phyloP scores from a whole-genome alignment of 1,140 invertebrate genomes.

The Asobara japonica region DNA sequence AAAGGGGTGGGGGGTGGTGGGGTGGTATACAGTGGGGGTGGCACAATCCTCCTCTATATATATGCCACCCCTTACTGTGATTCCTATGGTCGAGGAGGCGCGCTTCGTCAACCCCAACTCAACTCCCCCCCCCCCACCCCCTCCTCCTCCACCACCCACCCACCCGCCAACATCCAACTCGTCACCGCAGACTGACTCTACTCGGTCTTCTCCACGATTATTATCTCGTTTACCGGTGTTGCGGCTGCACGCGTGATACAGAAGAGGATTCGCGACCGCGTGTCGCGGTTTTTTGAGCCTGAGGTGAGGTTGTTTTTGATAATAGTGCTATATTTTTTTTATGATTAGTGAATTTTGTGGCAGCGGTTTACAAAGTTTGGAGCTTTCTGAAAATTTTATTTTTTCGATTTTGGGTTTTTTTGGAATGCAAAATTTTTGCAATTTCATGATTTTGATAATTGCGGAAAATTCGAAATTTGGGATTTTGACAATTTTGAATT shows the following conservation, averaged over 20 bases:
- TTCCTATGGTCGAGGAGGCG: conserved; percentile 51
- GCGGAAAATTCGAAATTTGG: no score
- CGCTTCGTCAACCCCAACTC: conserved; percentile 52
- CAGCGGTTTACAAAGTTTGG: no score
- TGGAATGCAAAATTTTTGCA: no score
- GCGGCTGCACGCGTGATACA: conserved; percentile 45
- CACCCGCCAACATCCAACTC: conserved; percentile 19
- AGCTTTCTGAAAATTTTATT: no score
- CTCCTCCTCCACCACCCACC: conserved; percentile 24
- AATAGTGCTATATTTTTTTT: no score
- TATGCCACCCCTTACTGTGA: conserved; percentile 34
- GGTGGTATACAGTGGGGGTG: neutral
- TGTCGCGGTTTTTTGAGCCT: neutral
- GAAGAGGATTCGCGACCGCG: no score
- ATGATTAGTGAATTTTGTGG: no score
- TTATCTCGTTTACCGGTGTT: conserved; percentile 64
- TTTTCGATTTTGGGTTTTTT: no score
- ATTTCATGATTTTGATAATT: no score
- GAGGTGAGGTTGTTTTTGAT: neutral
- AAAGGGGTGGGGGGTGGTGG: neutral
- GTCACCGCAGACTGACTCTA: conserved; percentile 48
- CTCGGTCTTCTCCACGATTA: conserved; percentile 51
- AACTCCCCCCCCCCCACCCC: conserved; percentile 47
- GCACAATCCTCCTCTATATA: conserved; percentile 16
- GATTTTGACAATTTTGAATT: no score